Evolutionary conservation across 2,888 invertebrate genomes (phyloP).

Genomic region (Selenia dentaria): DNA sequence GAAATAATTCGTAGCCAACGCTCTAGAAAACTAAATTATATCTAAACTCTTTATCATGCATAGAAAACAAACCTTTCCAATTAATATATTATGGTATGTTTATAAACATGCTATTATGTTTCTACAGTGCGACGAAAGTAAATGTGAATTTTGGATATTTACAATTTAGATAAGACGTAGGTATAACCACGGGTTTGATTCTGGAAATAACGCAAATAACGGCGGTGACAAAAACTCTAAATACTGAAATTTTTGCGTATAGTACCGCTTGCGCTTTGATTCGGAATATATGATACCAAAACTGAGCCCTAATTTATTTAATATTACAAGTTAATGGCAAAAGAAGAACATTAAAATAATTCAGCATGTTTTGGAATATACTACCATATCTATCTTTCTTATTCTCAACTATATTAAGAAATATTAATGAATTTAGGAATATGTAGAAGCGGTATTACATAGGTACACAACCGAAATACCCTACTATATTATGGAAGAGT

Average conservation of each 20-base stretch:
- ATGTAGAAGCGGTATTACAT: conserved; percentile 31
- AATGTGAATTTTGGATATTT: conserved; percentile 14
- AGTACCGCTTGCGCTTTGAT: conserved; percentile 2
- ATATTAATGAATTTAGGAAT: conserved; percentile 23
- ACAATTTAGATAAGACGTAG: too few relatives aligned
- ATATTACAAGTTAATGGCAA: too few relatives aligned
- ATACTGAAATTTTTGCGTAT: neutral
- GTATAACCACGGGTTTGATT: neutral
- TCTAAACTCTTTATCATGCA: conserved; percentile 62
- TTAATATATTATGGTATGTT: conserved; percentile 15
- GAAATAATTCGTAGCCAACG: conserved; percentile 84
- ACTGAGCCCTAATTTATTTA: neutral
- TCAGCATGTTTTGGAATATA: conserved; percentile 26
- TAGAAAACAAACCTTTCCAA: conserved; percentile 30
- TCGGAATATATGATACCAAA: neutral
- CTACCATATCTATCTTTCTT: conserved; percentile 18
- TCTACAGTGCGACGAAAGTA: conserved; percentile 28
- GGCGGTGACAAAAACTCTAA: neutral
- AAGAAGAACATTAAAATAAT: conserved; percentile 9
- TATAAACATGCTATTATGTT: conserved; percentile 30
- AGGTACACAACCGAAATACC: conserved; percentile 18
- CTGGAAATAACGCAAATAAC: neutral
- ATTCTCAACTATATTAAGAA: conserved; percentile 26
- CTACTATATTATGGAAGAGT: conserved; percentile 19
- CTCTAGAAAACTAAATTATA: conserved; percentile 59